Percentiles rank a stretch among this genome's conserved stretches.
Evolutionary conservation across 2,797 vertebrate genomes (phyloP).

Genomic region (Champsocephalus gunnari): DNA sequence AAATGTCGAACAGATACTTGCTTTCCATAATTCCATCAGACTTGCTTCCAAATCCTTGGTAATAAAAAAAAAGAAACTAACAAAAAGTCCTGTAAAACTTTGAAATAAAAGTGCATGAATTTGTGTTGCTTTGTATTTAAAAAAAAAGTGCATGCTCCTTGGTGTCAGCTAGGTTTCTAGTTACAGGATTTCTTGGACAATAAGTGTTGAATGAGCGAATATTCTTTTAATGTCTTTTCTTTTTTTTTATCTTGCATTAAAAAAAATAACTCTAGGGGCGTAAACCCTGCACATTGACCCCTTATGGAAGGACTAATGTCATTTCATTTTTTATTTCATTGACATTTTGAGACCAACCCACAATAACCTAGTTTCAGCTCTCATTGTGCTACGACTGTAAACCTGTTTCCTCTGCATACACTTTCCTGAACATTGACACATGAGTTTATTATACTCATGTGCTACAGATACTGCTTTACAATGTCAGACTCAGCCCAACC

Average conservation of each 20-base stretch:
- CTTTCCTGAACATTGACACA: not conserved
- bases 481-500: constrained; percentile 3
- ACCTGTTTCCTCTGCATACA: not conserved
- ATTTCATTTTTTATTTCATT: not conserved
- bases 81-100: not conserved
- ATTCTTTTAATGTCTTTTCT: not conserved
- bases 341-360: constrained; percentile 10
- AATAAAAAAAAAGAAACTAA: not conserved
- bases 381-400: not conserved
- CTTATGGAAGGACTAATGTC: not conserved
- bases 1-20: constrained; percentile 26
- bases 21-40: not conserved
- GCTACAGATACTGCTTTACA: constrained; percentile 23
- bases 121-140: not conserved
- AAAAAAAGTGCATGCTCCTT: not conserved
- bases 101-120: not conserved
- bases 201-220: not conserved
- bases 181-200: not conserved
- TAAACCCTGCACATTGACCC: not conserved
- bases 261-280: not conserved
- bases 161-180: not conserved
- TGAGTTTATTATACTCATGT: constrained; percentile 10
- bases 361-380: constrained; percentile 8
- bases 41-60: no score
- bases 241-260: not conserved